Evolutionary conservation across 2,113 vertebrate species (phyloP), one percentile per base, ranked within the genome.

Genomic region (Notothenia coriiceps): DNA sequence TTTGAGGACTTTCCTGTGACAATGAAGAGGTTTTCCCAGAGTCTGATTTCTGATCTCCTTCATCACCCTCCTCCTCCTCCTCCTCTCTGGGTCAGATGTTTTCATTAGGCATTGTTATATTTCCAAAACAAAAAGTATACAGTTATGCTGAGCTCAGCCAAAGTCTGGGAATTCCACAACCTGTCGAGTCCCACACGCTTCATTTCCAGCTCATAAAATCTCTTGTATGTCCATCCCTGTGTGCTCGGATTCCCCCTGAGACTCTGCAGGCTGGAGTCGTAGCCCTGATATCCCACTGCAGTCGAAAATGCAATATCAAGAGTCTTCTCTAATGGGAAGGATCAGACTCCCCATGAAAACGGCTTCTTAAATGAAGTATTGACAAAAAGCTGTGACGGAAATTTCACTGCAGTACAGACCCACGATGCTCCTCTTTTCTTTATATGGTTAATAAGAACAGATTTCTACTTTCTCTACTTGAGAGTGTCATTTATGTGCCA

Each of bases 161-260:
- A 49, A 74, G 76, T 86, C 77, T 49, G 17, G 8, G 25, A 74
- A 82, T 84, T 60, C 71, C 54, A 47, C 70, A 67, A 63, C 46
- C 60, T 63, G 64, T 79, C 76, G 40, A 8, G 13, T 64, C 69
- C 18, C n/a, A 33, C 44, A 11, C 1, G 1, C 67, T 66, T 17
- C 25, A 10, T 22, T 18, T 60, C 15, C 50, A 59, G 55, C 55
- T 57, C 11, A 59, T 55, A 17, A 83, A 63, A 44, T 55, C 52
- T 1, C 60, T 13, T 47, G 12, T 46, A 33, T 15, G 22, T 57
- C 33, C 2, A 7, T 66, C n/a, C 20, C 46, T 11, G 50, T 68
- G 69, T 65, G 40, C 59, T 57, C 20, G 43, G 35, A 74, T 86
- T 46, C 29, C 40, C 44, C 35, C 47, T 11, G 72, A 80, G 76